Evolutionary conservation across 1,140 invertebrate species (phyloP).

Genomic region (Helicorthomorpha holstii): DNA sequence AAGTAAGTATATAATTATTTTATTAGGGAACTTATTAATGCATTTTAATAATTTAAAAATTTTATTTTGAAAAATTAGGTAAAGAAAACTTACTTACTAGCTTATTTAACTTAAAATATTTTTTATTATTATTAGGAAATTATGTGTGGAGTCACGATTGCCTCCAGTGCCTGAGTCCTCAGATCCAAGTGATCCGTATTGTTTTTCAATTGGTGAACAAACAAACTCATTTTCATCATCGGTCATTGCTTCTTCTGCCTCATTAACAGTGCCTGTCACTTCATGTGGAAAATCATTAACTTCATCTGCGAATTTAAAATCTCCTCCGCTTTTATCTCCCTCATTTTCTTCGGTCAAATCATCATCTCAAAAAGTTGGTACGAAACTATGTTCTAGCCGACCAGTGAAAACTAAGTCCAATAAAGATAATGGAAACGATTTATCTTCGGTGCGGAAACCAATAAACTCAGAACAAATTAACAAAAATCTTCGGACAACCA

Average conservation of each 20-base stretch:
- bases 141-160: slow-evolving; percentile 8
- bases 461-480: no score
- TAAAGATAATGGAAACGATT: no score
- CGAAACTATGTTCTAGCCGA: no score
- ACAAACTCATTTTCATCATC: not conserved
- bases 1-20: slow-evolving; percentile 6
- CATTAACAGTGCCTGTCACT: not conserved
- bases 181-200: slow-evolving; percentile 8
- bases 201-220: slow-evolving; percentile 5
- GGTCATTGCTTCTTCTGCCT: not conserved
- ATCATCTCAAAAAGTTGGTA: not conserved
- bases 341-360: not conserved
- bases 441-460: no score
- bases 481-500: no score
- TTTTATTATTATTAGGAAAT: slow-evolving; percentile 6
- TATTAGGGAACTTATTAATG: not conserved
- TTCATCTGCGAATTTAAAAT: not conserved
- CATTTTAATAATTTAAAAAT: not conserved
- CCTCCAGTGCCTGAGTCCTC: slow-evolving; percentile 9
- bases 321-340: not conserved
- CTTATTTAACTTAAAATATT: not conserved
- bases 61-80: not conserved
- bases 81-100: not conserved
- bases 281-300: not conserved
- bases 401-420: not conserved